These are phyloP conservation scores for Pimpla rufipes DNA, from an alignment of 2,888 invertebrate genomes.

Conservation along the genomic window DNA sequence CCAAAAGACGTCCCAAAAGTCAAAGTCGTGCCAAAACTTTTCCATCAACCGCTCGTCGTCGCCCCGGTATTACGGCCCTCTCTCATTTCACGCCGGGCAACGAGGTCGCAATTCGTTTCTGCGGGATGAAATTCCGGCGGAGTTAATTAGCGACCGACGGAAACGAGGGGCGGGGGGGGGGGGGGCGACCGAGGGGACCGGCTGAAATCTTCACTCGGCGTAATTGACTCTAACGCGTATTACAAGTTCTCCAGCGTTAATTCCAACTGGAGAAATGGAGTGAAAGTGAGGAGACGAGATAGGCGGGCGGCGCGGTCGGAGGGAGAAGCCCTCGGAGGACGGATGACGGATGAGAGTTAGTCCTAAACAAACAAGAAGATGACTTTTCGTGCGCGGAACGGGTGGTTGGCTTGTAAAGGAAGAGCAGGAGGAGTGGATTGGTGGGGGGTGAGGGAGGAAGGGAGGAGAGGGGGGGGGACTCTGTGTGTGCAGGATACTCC, in stretches of 20 bases:
- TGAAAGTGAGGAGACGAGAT: constrained; percentile 21
- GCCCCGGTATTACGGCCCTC: constrained; percentile 11
- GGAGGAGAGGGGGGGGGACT: neutral
- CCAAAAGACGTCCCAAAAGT: neutral
- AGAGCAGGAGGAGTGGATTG: constrained; percentile 37
- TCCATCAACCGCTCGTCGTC: constrained; percentile 25
- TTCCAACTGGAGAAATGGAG: constrained; percentile 53
- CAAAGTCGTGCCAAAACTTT: constrained; percentile 43
- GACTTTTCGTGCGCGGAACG: constrained; percentile 59
- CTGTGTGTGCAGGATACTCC: constrained; percentile 32
- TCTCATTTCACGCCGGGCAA: constrained; percentile 8
- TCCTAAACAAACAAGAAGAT: constrained; percentile 67
- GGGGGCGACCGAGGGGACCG: neutral
- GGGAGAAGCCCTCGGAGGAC: constrained; percentile 25
- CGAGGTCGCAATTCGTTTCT: constrained; percentile 58
- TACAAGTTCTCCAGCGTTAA: constrained; percentile 61
- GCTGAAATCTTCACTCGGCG: constrained; percentile 48
- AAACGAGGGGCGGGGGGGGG: constrained; percentile 30
- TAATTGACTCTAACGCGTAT: constrained; percentile 62
- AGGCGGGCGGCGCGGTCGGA: neutral
- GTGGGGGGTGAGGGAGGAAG: constrained; percentile 22
- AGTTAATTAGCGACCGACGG: constrained; percentile 46
- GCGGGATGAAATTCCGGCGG: constrained; percentile 48
- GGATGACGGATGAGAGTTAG: constrained; percentile 58
- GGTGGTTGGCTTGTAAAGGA: constrained; percentile 52